Evolutionary conservation across 2,797 vertebrate genomes (phyloP).

Genomic region (Uromys caudimaculatus): DNA sequence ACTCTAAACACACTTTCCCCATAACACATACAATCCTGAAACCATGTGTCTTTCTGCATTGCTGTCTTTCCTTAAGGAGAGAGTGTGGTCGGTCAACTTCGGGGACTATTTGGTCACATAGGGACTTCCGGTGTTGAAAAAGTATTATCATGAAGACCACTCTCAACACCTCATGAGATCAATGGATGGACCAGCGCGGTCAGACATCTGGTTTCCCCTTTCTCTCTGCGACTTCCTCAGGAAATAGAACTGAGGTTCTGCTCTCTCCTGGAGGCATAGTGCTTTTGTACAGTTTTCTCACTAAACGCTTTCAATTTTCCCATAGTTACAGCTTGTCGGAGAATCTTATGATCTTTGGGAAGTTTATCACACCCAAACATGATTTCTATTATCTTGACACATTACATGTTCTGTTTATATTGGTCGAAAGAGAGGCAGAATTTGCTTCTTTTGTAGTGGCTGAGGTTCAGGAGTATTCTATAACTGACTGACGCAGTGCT

Average conservation of each 20-base stretch:
- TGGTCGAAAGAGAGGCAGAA: neutral
- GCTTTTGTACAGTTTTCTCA: neutral
- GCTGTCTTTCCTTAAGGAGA: neutral
- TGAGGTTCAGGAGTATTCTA: neutral
- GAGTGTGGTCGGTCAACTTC: neutral
- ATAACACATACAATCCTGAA: neutral
- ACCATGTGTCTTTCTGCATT: neutral
- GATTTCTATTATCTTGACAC: neutral
- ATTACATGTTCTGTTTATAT: neutral
- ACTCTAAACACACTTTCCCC: neutral
- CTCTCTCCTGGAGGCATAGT: neutral
- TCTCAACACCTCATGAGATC: neutral
- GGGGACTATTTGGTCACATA: fast-evolving
- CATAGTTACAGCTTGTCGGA: neutral
- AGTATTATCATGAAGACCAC: neutral
- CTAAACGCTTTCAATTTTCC: neutral
- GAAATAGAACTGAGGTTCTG: neutral
- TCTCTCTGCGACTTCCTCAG: neutral
- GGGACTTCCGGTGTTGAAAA: neutral
- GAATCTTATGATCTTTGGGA: neutral
- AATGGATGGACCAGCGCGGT: fast-evolving
- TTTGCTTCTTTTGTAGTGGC: neutral
- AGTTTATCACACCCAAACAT: neutral
- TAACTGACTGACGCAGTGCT: neutral
- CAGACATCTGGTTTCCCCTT: neutral